Conservation (phyloP, 1,140 invertebrate species). For the Hesperophylax magnus region DNA sequence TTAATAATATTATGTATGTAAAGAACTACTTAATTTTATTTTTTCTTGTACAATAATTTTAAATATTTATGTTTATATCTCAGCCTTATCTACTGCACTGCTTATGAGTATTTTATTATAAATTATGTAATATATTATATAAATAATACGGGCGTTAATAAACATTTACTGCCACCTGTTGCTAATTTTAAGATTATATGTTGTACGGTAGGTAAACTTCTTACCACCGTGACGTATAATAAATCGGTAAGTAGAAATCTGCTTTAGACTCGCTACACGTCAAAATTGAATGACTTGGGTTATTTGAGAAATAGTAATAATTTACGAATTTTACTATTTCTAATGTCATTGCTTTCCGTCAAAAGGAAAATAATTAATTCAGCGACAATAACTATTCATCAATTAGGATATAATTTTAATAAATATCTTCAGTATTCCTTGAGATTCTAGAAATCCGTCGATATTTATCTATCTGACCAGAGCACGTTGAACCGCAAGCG, state of each 20-base stretch:
- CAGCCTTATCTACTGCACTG: no score
- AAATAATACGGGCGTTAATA: no score
- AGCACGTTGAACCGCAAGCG: no score
- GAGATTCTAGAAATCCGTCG: no score
- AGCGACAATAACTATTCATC: neutral
- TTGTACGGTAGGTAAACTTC: neutral
- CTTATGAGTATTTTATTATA: neutral
- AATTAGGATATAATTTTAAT: neutral
- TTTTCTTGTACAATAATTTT: no score
- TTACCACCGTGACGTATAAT: neutral
- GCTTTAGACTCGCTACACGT: neutral
- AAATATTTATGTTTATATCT: no score
- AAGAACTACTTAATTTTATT: no score
- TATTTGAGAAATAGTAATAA: neutral
- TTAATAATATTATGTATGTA: no score
- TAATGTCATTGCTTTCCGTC: neutral
- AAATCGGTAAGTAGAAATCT: slow-evolving; percentile 8
- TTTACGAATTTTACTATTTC: neutral
- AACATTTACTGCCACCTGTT: neutral
- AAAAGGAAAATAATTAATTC: no score
- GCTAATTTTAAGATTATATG: neutral
- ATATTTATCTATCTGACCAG: no score
- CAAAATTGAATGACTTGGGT: slow-evolving; percentile 1
- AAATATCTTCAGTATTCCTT: no score
- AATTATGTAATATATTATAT: no score